phyloP scores from a whole-genome alignment of 2,888 invertebrate genomes.

The Drosophila imparisetae region DNA sequence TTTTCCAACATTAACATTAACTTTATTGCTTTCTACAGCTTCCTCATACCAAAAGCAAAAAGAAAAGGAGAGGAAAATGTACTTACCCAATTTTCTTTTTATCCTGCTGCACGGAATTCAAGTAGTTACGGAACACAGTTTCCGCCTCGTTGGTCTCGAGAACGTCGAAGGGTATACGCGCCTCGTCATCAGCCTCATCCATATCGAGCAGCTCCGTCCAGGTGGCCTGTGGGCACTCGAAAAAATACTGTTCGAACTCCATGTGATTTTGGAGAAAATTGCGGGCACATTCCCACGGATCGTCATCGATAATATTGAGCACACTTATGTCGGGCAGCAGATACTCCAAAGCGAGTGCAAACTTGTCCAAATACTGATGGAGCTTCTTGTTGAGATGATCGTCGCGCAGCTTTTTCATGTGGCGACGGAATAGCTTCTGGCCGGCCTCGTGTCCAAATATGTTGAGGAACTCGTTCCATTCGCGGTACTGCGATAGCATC shows the following conservation, averaged over 20 bases:
- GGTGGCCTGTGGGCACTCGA: conserved; percentile 91
- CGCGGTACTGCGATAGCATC: conserved; percentile 93
- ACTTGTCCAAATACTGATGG: conserved; percentile 90
- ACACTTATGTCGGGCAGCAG: conserved; percentile 91
- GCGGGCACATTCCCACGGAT: conserved; percentile 95
- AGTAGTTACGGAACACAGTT: conserved; percentile 94
- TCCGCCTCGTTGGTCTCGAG: conserved; percentile 96
- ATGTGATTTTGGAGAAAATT: conserved; percentile 94
- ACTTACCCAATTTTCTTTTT: conserved; percentile 95
- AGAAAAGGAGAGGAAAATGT: background rate
- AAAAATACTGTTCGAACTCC: conserved; percentile 97
- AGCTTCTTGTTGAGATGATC: conserved; percentile 91
- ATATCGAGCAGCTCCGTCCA: conserved; percentile 90
- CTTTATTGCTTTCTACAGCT: background rate
- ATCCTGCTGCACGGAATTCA: conserved; percentile 95
- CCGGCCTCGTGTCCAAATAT: conserved; percentile 95
- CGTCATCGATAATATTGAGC: conserved; percentile 86
- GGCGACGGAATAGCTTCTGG: conserved; percentile 90
- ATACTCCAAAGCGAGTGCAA: conserved; percentile 91
- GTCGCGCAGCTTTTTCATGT: conserved; percentile 92
- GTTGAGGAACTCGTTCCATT: conserved; percentile 95
- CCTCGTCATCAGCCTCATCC: conserved; percentile 87
- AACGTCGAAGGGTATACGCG: conserved; percentile 96
- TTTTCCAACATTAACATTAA: background rate
- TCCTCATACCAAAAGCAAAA: background rate